Evolutionary conservation across 2,888 invertebrate species (phyloP), one percentile per base, ranked within the genome.

Genomic region (Lissonota sp.): DNA sequence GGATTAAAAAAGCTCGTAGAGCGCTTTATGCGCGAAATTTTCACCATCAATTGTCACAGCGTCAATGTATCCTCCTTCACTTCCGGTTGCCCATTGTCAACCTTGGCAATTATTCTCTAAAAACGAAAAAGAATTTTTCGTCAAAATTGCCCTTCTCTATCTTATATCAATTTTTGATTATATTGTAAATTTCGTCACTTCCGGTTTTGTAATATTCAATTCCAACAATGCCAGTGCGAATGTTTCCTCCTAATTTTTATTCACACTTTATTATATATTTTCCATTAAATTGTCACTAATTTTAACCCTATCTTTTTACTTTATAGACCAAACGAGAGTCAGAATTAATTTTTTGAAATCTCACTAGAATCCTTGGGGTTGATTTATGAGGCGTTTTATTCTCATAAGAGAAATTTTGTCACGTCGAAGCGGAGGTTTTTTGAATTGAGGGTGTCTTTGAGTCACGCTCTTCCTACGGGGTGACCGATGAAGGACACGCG

Each of bases 321-420:
- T 3, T 26, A 26, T 26, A 3, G 3, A 26, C 26, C 26, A 26
- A 26, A 2, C 26, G 26, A 26, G 26, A 26, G 1, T 26, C 26
- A 26, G 10, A 46, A 46, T 8, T 8, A n/a, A n/a, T 46, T 46
- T 46, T 8, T 46, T 46, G 14, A 12, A 53, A n/a, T n/a, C n/a
- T n/a, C n/a, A n/a, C n/a, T 53, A 53, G 12, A 53, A 53, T 6
- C 53, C 14, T 12, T 14, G 53, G 12, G 53, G 53, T 53, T 53
- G 53, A 53, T 53, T 53, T 6, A 53, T 6, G 53, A 53, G 14
- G 53, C 53, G 53, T 14, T 12, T 12, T 44, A 44, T 10, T 44
- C 44, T 1, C 44, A n/a, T n/a, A n/a, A n/a, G n/a, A 10, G 44
- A 26, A 26, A 6, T 44, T 44, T 44, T 44, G 1, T 10, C 44